Base-by-base conservation (phyloP, 2,113 vertebrate species). In the Pachypanchax playfairii region DNA sequence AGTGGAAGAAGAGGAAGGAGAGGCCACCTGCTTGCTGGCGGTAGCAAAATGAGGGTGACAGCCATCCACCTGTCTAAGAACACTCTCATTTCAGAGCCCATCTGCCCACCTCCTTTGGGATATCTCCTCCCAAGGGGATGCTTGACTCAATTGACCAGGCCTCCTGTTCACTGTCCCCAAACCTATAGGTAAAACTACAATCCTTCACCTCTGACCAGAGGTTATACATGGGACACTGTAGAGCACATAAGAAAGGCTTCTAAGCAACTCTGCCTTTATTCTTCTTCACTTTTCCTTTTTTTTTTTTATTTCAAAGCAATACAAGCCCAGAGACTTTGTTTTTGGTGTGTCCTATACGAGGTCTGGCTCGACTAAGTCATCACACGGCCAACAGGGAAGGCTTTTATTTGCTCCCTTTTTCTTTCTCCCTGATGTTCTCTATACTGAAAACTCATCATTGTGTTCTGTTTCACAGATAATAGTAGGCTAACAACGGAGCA, bases 31-130 rank as follows among this genome's bases (percentile, higher is more conserved):
- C 90, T 90, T 83, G 79, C 85, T 82, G 84, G 82, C 65, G 70
- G 55, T 52, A 68, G 80, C 66, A 53, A 80, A 78, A 86, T 67
- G 75, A 86, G 85, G 88, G 87, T 93, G 92, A 93, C 92, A 93
- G 89, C 80, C 83, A 86, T 89, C 90, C 90, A 91, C 90, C 92
- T 93, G 91, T 90, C 88, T 85, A 63, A 79, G 84, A 85, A 73
- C 53, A 52, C 54, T 77, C 68, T 85, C 71, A 75, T 86, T 86
- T 83, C 69, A 84, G 69, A 85, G 78, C 83, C 84, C 88, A 90
- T 90, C 86, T 89, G 86, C 87, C 82, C 77, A 79, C 71, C 75
- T 84, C 87, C 78, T 84, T 58, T 75, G 89, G 88, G 86, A 88
- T 71, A 55, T 61, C 65, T 78, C 58, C 82, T 75, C 79, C 88